These are phyloP conservation scores for Denticeps clupeoides DNA, from an alignment of 2,797 vertebrate species.

Conservation along the genomic window DNA sequence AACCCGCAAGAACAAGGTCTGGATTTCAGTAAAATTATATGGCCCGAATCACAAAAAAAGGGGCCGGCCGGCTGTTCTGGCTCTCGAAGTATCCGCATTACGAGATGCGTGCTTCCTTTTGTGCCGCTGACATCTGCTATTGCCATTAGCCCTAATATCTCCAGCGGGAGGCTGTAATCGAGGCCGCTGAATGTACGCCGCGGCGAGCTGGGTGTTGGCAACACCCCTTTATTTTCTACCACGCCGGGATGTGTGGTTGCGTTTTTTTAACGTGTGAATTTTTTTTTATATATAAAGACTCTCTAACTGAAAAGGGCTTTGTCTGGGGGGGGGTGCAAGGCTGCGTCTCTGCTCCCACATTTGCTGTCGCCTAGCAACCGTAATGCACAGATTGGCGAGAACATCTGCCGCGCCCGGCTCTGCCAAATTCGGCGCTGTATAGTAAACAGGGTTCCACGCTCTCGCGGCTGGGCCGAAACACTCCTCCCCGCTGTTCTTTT, in stretches of 20 bases:
- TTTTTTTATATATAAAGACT: slow-evolving; percentile 12
- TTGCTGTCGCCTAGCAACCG: slow-evolving; percentile 32
- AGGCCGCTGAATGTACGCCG: slow-evolving; percentile 24
- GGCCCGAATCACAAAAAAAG: slow-evolving; percentile 12
- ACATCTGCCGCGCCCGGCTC: slow-evolving; percentile 33
- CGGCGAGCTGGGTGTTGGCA: slow-evolving; percentile 21
- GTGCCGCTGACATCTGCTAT: slow-evolving; percentile 29
- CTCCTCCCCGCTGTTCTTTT: slow-evolving; percentile 15
- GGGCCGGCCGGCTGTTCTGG: slow-evolving; percentile 2
- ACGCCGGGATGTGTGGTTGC: not conserved
- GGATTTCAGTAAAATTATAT: slow-evolving; percentile 23
- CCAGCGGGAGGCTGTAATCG: slow-evolving; percentile 20
- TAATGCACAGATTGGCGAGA: slow-evolving; percentile 40
- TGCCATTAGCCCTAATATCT: slow-evolving; percentile 27
- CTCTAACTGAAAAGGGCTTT: slow-evolving; percentile 27
- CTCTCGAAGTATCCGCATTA: slow-evolving; percentile 11
- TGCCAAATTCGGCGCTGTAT: slow-evolving; percentile 35
- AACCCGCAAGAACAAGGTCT: not conserved
- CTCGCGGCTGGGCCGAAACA: slow-evolving; percentile 5
- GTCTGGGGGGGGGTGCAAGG: slow-evolving; percentile 25
- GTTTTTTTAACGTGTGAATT: too few species aligned
- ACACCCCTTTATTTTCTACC: not conserved
- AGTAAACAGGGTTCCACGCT: slow-evolving; percentile 25
- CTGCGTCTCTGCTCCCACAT: slow-evolving; percentile 28
- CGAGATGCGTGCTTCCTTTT: slow-evolving; percentile 23